Base-by-base conservation (phyloP, 2,888 invertebrate species). In the Ornithoptera alexandrae region DNA sequence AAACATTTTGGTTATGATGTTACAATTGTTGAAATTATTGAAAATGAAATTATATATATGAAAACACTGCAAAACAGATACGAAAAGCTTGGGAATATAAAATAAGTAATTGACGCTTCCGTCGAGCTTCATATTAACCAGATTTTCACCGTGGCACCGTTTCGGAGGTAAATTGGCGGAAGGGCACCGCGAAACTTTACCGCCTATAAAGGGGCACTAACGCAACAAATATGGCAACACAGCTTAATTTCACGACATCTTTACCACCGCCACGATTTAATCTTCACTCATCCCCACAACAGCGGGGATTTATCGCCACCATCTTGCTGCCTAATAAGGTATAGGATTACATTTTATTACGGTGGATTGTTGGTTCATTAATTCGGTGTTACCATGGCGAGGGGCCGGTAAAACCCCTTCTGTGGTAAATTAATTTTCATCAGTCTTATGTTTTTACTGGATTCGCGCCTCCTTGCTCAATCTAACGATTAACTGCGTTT, bases 271-370 rank as follows among this genome's bases (percentile, higher is more conserved):
- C 70, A 64, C 63, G 64, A 64, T 71, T 71, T 71, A 71, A 71
- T 71, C 67, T 71, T 71, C 67, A 67, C 67, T 67, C 67, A 71
- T 67, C 65, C 67, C 65, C 69, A 36, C 62, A 64, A 67, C 70
- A 62, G 53, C 64, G 67, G 61, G 67, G 70, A 71, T 71, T 71
- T 71, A 71, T 67, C 67, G 70, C 67, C 70, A 71, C 70, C 70
- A 67, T 65, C 67, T 57, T 57, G 57, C 56, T 58, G 67, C 70
- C 70, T 71, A 71, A 71, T 71, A 71, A 71, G 70, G 70, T 71
- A 71, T 71, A 71, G 67, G 70, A 71, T 71, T 71, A 71, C 70
- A 57, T 71, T 71, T 70, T 70, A 70, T 70, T 70, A 70, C 53
- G 60, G 67, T 56, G 64, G 70, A 70, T 64, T 63, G 67, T 67